Base-by-base conservation (phyloP, 35 echinoderm and acorn worm species). In the Diadema setosum region DNA sequence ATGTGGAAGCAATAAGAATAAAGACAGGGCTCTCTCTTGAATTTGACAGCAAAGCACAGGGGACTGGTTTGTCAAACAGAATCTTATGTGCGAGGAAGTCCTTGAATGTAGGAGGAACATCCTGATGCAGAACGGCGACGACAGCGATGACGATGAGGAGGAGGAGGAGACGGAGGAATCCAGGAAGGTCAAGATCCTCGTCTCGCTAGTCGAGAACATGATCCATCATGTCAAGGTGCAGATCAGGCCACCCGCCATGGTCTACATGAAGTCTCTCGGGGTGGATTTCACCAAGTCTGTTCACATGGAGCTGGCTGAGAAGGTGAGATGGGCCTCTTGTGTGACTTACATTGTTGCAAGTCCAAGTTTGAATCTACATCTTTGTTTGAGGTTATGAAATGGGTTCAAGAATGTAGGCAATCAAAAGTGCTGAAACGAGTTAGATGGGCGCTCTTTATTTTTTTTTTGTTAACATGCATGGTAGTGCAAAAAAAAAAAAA, bases 181-280 rank as follows among this genome's bases (percentile, higher is more conserved):
- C 40, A 39, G n/a, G 73, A 78, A 24, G 37, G 73, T 78, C 6
- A 9, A 33, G 35, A 78, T 78, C 73, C 39, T 78, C 11, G 73
- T 78, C 35, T 35, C 29, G 29, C 73, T 78, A n/a, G 44, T 78
- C 25, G 73, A 78, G 73, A 78, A 78, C 34, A 78, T 78, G 73
- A 78, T 78, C 73, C 29, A 78, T 41, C 73, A 78, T 44, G 73
- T 78, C 7, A 78, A 78, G 37, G 73, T 78, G 27, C 73, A 78
- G 73, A 39, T 78, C 73, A 78, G 40, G 11, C 73, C 36, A 23
- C 73, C 73, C 15, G 9, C 73, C 1, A 2, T 78, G 0, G 37
- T 78, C 34, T 78, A 78, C 30, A 41, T 41, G 73, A 78, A 78
- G 40, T 34, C 73, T 41, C 25, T 78, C 9, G 73, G 44, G 1